Percentiles rank a stretch among this genome's conserved stretches.
phyloP scores from a whole-genome alignment of 30 jellyfish, hydroid and myxozoan species.

The Aurelia aurita region DNA sequence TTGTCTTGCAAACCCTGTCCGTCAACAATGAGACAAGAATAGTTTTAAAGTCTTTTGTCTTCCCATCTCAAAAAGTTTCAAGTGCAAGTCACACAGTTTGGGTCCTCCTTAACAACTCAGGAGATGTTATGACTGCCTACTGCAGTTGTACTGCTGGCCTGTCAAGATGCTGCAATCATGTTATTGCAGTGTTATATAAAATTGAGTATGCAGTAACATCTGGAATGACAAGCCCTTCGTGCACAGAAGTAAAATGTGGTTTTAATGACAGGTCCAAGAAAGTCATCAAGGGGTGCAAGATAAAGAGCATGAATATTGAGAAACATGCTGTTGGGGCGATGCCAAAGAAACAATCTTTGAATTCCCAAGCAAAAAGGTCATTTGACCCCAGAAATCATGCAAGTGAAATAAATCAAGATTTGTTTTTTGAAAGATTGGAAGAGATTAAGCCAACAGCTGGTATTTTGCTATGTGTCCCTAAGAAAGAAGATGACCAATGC shows the following conservation, averaged over 20 bases:
- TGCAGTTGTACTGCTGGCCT: no score
- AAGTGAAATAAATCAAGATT: neutral
- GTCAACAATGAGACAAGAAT: neutral
- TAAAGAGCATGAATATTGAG: neutral
- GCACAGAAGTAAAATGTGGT: no score
- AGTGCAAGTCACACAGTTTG: no score
- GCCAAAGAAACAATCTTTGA: neutral
- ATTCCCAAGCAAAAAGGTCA: neutral
- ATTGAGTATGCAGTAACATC: no score
- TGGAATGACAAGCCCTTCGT: no score
- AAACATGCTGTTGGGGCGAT: neutral
- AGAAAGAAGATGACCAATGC: neutral
- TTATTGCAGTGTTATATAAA: no score
- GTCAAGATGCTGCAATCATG: no score
- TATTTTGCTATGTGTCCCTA: neutral
- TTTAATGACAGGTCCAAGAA: no score
- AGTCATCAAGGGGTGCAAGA: no score
- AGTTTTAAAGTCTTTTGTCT: neutral
- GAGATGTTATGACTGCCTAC: no score
- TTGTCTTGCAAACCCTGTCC: neutral
- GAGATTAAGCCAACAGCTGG: neutral
- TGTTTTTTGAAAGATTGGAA: neutral
- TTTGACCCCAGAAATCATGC: neutral
- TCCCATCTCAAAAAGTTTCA: neutral
- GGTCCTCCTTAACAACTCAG: no score